Percentiles rank a stretch among this genome's conserved stretches.
Evolutionary conservation across 1,140 invertebrate species (phyloP).

Genomic region (Aphidius ervi): DNA sequence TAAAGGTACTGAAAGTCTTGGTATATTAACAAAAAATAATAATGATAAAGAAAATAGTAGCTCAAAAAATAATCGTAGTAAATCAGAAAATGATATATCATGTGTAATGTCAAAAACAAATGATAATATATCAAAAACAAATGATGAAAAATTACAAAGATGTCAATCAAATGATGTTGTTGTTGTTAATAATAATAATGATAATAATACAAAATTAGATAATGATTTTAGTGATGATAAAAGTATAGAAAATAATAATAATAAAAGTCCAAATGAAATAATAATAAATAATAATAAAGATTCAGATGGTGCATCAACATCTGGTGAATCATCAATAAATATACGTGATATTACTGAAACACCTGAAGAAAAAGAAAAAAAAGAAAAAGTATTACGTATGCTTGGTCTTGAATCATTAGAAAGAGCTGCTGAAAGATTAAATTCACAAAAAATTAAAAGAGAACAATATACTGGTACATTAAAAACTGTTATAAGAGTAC

Average conservation of each 20-base stretch:
- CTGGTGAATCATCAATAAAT: slow-evolving; percentile 45
- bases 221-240: slow-evolving; percentile 5
- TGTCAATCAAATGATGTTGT: slow-evolving; percentile 24
- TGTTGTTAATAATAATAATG: not conserved
- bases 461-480: slow-evolving; percentile 67
- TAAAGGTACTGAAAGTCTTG: slow-evolving; percentile 25
- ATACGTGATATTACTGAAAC: slow-evolving; percentile 46
- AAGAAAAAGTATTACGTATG: slow-evolving; percentile 50
- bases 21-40: slow-evolving; percentile 32
- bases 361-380: slow-evolving; percentile 54
- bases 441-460: slow-evolving; percentile 36
- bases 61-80: slow-evolving; percentile 38
- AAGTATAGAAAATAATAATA: slow-evolving; percentile 8
- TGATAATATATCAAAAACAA: slow-evolving; percentile 19
- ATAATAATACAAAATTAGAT: slow-evolving; percentile 19
- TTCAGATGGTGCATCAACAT: slow-evolving; percentile 45
- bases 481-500: slow-evolving; percentile 74
- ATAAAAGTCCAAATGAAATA: slow-evolving; percentile 31
- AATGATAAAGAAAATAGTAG: slow-evolving; percentile 21
- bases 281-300: slow-evolving; percentile 56
- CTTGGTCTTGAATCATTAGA: slow-evolving; percentile 49
- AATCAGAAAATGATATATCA: slow-evolving; percentile 47
- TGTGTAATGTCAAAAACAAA: slow-evolving; percentile 18
- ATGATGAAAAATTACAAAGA: slow-evolving; percentile 23
- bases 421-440: slow-evolving; percentile 39